Base-by-base conservation (phyloP, 2,113 vertebrate species). In the Cryptomyrus ogoouensis region DNA sequence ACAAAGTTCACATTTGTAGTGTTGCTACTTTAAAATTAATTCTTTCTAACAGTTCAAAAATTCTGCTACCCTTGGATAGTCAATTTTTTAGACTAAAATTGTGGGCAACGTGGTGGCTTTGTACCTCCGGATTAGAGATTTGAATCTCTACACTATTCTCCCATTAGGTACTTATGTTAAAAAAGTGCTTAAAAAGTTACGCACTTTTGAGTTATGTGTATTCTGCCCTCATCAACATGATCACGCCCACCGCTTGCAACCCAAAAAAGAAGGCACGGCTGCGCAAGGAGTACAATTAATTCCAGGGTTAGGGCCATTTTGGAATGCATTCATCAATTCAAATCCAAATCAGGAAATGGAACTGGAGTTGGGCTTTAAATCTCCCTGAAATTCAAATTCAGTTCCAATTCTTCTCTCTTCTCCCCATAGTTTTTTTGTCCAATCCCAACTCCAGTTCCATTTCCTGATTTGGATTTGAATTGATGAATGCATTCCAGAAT, bases 1-100 rank as follows among this genome's bases (percentile, higher is more conserved):
- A 92, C 93, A 90, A 91, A 87, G 46, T 90, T 58, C 90, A 88
- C 89, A 89, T 88, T 89, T 89, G 91, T 90, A 90, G 89, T 92
- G 91, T 90, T 90, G 56, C 62, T 83, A 46, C 52, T 27, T 83
- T 84, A 47, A 47, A 66, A 66, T 31, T 27, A 66, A 66, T 66
- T 77, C 5, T 77, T 77, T 77, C 31, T 39, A 77, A 77, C 3
- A 31, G 70, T 80, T 39, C 1, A 77, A 12, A 66, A 31, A 27
- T 66, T 27, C 31, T 66, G 62, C 9, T 66, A 66, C 24, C 24
- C 21, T 12, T 66, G 58, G n/a, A 12, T n/a, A 66, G n/a, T 66
- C 27, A 70, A 1, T 70, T 70, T 70, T 70, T 70, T 31, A 5
- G 62, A 13, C n/a, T 70, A 70, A 31, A 70, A 31, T 27, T 31